A percentile compares a stretch with the other conserved stretches of the same genome.
These are phyloP conservation scores for Umimayanthus chanpuru DNA, from an alignment of 92 coral and sea anemone species.

Conservation along the genomic window DNA sequence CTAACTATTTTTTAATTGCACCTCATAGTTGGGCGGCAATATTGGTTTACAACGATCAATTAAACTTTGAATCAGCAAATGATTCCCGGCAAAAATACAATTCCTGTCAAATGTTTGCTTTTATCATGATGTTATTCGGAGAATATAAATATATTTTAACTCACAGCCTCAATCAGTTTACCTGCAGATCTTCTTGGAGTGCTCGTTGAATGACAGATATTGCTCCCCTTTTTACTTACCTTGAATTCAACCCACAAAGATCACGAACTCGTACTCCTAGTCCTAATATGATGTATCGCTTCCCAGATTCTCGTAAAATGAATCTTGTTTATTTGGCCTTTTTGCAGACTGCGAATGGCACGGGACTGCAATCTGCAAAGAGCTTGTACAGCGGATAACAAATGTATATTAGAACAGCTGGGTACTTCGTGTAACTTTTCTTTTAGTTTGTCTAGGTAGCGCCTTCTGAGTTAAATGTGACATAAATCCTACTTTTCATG, in stretches of 20 bases:
- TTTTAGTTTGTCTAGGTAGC: too few relatives aligned
- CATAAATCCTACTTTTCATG: too few relatives aligned
- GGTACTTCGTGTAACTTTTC: not conserved
- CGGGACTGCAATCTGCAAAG: conserved; percentile 1
- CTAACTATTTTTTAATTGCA: too few relatives aligned
- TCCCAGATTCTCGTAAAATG: not conserved
- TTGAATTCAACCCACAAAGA: not conserved
- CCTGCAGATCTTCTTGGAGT: not conserved
- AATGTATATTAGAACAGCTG: too few relatives aligned
- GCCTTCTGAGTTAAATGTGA: too few relatives aligned
- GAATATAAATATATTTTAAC: not conserved
- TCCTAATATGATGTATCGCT: not conserved
- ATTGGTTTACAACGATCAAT: not conserved
- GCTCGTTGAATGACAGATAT: conserved; percentile 2
- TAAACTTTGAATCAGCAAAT: not conserved
- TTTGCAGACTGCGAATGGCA: not conserved
- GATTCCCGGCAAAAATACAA: not conserved
- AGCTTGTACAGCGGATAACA: conserved; percentile 4
- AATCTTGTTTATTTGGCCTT: conserved; percentile 13
- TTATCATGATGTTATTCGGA: not conserved
- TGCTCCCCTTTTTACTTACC: not conserved
- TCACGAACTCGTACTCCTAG: not conserved
- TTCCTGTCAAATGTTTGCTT: not conserved
- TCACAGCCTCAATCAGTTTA: not conserved
- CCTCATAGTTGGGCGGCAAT: not conserved